Evolutionary conservation across 2,797 vertebrate genomes (phyloP).

Genomic region (Capromys pilorides): DNA sequence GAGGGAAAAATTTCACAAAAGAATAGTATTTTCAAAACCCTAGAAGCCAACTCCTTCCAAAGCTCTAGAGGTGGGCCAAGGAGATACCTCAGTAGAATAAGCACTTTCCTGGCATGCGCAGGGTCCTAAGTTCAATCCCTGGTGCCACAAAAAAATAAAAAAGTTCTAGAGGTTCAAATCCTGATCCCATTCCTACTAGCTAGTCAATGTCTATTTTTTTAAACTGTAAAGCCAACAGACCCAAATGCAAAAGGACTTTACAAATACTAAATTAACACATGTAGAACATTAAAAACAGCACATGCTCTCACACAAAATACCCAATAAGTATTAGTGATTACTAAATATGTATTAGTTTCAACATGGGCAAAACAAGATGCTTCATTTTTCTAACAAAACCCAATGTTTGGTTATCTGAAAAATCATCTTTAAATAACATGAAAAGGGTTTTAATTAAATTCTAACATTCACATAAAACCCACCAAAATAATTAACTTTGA

Average conservation of each 20-base stretch:
- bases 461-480: neutral
- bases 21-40: constrained; percentile 1
- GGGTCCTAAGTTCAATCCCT: too few species aligned
- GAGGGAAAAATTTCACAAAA: constrained; percentile 28
- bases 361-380: neutral
- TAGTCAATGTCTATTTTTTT: constrained; percentile 28
- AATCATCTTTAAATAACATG: neutral
- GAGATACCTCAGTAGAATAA: too few species aligned
- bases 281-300: neutral
- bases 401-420: neutral
- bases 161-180: neutral
- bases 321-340: neutral
- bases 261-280: neutral
- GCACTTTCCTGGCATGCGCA: too few species aligned
- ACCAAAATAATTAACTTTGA: neutral
- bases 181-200: neutral
- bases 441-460: constrained; percentile 43
- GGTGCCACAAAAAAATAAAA: too few species aligned
- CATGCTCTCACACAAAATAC: neutral
- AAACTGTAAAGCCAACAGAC: neutral
- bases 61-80: too few species aligned
- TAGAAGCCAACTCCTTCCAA: neutral
- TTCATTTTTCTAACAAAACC: constrained; percentile 32
- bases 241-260: constrained; percentile 11
- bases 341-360: constrained; percentile 3